A percentile compares a stretch with the other conserved stretches of the same genome.
Evolutionary conservation across 2,888 invertebrate species (phyloP).

Genomic region (Griposia aprilina): DNA sequence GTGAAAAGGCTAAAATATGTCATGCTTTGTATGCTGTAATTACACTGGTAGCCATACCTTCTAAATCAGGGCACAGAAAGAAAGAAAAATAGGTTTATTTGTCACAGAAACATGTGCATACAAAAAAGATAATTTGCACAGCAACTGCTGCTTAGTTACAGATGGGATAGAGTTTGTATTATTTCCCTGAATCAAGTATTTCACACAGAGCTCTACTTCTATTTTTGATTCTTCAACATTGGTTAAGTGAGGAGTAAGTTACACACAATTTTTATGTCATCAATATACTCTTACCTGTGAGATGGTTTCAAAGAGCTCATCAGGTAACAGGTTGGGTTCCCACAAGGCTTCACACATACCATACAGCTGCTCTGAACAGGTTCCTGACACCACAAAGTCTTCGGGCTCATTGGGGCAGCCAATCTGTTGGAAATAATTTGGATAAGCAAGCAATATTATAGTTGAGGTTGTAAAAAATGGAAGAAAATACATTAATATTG

Average conservation of each 20-base stretch:
- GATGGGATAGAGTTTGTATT: not conserved
- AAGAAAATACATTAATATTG: too few relatives aligned
- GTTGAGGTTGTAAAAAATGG: too few relatives aligned
- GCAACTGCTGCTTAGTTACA: not conserved
- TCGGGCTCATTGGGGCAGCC: slow-evolving; percentile 96
- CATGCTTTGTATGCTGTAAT: not conserved
- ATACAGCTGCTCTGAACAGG: slow-evolving; percentile 96
- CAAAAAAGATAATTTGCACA: too few relatives aligned
- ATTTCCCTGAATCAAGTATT: not conserved
- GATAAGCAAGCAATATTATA: too few relatives aligned
- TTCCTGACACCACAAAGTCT: slow-evolving; percentile 99
- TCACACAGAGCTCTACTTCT: not conserved
- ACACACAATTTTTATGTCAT: not conserved
- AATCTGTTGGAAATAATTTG: slow-evolving; percentile 75
- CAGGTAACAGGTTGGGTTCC: slow-evolving; percentile 97
- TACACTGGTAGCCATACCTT: not conserved
- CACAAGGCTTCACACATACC: slow-evolving; percentile 99
- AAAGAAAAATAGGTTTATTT: too few relatives aligned
- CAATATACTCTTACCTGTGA: slow-evolving; percentile 89
- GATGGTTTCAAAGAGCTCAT: slow-evolving; percentile 98
- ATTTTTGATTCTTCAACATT: not conserved
- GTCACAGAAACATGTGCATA: too few relatives aligned
- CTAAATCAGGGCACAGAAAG: not conserved
- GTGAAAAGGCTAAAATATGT: not conserved
- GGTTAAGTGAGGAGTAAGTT: not conserved